A percentile compares a stretch with the other conserved stretches of the same genome.
phyloP scores from a whole-genome alignment of 2,797 vertebrate species.

The Cynodonichthys magdalenae region DNA sequence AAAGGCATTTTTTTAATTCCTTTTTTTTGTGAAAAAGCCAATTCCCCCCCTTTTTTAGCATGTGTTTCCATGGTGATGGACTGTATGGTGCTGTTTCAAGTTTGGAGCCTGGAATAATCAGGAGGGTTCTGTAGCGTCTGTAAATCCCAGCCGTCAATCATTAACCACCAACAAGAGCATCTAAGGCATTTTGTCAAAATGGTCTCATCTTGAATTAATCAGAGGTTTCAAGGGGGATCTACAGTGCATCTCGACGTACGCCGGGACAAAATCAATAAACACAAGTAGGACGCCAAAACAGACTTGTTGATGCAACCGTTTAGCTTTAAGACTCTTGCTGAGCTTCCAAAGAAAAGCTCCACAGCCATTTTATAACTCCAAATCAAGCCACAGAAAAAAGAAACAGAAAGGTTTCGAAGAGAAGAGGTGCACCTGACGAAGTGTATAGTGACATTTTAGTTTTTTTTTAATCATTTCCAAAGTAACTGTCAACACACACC shows the following conservation, averaged over 20 bases:
- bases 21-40: slow-evolving; percentile 36
- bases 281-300: slow-evolving; percentile 50
- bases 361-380: slow-evolving; percentile 66
- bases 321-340: slow-evolving; percentile 70
- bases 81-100: slow-evolving; percentile 41
- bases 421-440: slow-evolving; percentile 60
- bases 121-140: slow-evolving; percentile 54
- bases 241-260: slow-evolving; percentile 51
- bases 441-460: slow-evolving; percentile 72
- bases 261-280: slow-evolving; percentile 71
- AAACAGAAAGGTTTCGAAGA: slow-evolving; percentile 46
- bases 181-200: slow-evolving; percentile 41
- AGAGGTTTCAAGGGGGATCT: slow-evolving; percentile 65
- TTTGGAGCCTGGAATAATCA: slow-evolving; percentile 64
- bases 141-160: slow-evolving; percentile 69
- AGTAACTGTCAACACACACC: slow-evolving; percentile 59
- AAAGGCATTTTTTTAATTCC: slow-evolving; percentile 14
- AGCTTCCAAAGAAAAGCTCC: slow-evolving; percentile 65
- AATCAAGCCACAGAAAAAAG: slow-evolving; percentile 45
- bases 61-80: slow-evolving; percentile 72
- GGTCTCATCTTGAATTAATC: slow-evolving; percentile 71
- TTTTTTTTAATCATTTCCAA: slow-evolving; percentile 69
- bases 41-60: slow-evolving; percentile 55
- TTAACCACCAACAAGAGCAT: slow-evolving; percentile 50
- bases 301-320: slow-evolving; percentile 57